A percentile compares a stretch with the other conserved stretches of the same genome.
These are phyloP conservation scores for Rhombomys opimus DNA, from an alignment of 2,113 vertebrate genomes.

Conservation along the genomic window DNA sequence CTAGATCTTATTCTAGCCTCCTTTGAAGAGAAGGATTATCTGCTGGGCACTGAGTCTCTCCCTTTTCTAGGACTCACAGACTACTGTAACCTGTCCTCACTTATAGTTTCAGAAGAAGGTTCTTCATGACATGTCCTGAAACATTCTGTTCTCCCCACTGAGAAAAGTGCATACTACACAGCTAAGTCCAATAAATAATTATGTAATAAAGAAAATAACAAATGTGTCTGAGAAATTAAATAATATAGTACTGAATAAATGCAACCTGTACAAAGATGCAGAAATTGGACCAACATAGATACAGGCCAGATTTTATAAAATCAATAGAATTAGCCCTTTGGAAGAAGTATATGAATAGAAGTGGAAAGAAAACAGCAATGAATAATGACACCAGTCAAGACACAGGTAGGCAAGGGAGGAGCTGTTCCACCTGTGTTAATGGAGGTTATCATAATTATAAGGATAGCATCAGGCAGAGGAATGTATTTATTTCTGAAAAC, in stretches of 20 bases:
- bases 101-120: background rate
- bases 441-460: background rate
- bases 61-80: accelerated
- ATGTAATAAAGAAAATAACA: background rate
- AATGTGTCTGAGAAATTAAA: background rate
- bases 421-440: accelerated
- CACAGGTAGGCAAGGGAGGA: background rate
- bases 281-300: background rate
- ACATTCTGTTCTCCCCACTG: background rate
- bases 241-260: background rate
- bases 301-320: background rate
- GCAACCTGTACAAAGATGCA: background rate
- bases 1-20: background rate
- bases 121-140: accelerated
- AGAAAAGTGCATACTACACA: background rate
- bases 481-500: slow-evolving; percentile 8
- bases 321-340: background rate
- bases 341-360: background rate
- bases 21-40: background rate
- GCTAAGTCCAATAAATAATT: background rate
- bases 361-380: background rate
- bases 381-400: background rate
- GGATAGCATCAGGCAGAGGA: background rate
- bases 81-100: background rate
- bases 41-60: background rate